Evolutionary conservation across 2,888 invertebrate species (phyloP).

Genomic region (Diarsia dahlii): DNA sequence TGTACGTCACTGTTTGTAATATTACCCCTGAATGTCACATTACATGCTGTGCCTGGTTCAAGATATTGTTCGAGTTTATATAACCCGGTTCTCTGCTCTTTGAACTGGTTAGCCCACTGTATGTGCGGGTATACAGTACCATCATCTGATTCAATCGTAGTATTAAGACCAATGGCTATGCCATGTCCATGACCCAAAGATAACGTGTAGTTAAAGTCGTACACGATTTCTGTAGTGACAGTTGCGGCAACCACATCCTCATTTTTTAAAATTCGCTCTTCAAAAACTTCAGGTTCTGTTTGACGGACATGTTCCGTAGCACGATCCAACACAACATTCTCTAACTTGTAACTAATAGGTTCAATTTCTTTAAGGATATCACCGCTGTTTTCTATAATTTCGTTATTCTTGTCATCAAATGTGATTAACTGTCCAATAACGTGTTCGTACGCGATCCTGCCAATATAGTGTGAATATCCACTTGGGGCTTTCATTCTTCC

Average conservation of each 20-base stretch:
- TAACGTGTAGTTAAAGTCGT: constrained; percentile 92
- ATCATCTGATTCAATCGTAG: constrained; percentile 91
- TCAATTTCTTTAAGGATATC: constrained; percentile 95
- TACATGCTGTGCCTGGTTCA: constrained; percentile 95
- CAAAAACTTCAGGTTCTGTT: constrained; percentile 88
- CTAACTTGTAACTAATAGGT: constrained; percentile 94
- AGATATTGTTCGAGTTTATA: constrained; percentile 92
- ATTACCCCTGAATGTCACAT: constrained; percentile 94
- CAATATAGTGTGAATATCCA: constrained; percentile 91
- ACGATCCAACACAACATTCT: constrained; percentile 91
- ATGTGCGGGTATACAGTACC: constrained; percentile 91
- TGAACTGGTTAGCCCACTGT: constrained; percentile 93
- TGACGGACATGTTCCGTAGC: constrained; percentile 88
- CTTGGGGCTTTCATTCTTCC: constrained; percentile 81
- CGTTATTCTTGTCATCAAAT: constrained; percentile 91
- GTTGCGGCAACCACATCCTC: constrained; percentile 90
- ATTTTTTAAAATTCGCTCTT: constrained; percentile 88
- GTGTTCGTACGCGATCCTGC: constrained; percentile 92
- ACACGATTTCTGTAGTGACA: constrained; percentile 94
- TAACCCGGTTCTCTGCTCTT: constrained; percentile 90
- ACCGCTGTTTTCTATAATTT: constrained; percentile 91
- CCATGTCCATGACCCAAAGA: constrained; percentile 95
- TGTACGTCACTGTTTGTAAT: constrained; percentile 94
- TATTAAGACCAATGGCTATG: constrained; percentile 93
- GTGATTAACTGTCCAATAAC: constrained; percentile 93